Conservation (phyloP, 2,888 invertebrate species). For the Drosophila lutescens region DNA sequence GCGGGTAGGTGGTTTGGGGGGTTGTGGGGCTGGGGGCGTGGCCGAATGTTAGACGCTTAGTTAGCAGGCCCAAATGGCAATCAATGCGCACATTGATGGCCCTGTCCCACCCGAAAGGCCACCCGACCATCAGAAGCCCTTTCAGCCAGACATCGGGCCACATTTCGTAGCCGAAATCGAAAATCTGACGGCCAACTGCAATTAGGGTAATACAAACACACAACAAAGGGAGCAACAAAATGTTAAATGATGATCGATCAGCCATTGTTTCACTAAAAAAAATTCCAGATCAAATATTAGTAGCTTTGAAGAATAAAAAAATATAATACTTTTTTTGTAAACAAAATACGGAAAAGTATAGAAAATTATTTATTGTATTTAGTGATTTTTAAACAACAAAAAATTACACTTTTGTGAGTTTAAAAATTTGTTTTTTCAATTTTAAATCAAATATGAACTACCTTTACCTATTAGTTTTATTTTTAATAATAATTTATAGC, state of each 20-base stretch:
- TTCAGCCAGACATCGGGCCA: constrained; percentile 22
- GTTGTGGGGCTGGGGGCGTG: constrained; percentile 48
- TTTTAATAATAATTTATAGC: no score
- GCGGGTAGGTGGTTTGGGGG: not conserved
- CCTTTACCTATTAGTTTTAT: no score
- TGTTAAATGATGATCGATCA: constrained; percentile 3
- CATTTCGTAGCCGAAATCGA: constrained; percentile 52
- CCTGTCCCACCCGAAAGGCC: constrained; percentile 30
- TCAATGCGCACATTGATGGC: constrained; percentile 75
- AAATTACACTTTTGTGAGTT: no score
- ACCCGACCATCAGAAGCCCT: constrained; percentile 12
- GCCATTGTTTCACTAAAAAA: not conserved
- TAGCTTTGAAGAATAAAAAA: not conserved
- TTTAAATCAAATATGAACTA: no score
- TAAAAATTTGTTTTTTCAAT: no score
- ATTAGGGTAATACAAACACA: constrained; percentile 35
- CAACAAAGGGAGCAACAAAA: constrained; percentile 5
- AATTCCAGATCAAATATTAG: not conserved
- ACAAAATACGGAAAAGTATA: no score
- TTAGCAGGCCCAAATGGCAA: constrained; percentile 71
- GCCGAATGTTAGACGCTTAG: constrained; percentile 73
- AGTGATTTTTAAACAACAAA: no score
- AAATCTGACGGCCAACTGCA: constrained; percentile 44
- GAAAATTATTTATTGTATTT: no score
- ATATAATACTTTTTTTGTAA: no score